A percentile compares a stretch with the other conserved stretches of the same genome.
Conservation (phyloP, 2,797 vertebrate species). For the Clarias platycephalus region DNA sequence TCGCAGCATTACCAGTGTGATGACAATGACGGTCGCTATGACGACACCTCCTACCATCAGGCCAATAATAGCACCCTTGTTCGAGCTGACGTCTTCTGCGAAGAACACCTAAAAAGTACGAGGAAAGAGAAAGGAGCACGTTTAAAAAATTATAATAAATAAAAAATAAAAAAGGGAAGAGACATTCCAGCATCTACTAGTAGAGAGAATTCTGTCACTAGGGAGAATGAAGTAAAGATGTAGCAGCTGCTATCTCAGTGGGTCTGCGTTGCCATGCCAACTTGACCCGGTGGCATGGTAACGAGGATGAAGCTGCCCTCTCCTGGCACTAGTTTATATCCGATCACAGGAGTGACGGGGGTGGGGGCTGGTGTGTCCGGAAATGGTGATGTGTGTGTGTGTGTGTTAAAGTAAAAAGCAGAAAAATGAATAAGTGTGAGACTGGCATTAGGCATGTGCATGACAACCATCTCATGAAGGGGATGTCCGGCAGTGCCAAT, state of each 20-base stretch:
- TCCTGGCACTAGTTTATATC: constrained; percentile 37
- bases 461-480: neutral
- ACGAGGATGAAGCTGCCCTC: constrained; percentile 54
- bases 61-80: constrained; percentile 90
- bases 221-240: constrained; percentile 15
- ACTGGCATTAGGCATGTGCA: neutral
- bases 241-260: constrained; percentile 25
- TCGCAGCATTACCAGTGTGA: constrained; percentile 91
- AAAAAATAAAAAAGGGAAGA: neutral
- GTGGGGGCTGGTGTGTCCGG: neutral
- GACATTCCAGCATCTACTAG: neutral
- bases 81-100: constrained; percentile 86
- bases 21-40: constrained; percentile 91
- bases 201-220: constrained; percentile 6
- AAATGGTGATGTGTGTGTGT: constrained; percentile 15
- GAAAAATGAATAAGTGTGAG: neutral
- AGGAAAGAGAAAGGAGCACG: constrained; percentile 3
- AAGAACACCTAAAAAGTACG: constrained; percentile 76
- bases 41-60: constrained; percentile 92
- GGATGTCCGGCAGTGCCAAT: neutral
- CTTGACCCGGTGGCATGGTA: constrained; percentile 64
- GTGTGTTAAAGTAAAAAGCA: neutral
- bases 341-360: constrained; percentile 45
- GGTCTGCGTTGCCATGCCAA: constrained; percentile 66
- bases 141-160: neutral